phyloP scores from a whole-genome alignment of 1,140 invertebrate genomes.

The Dendroctonus ponderosae region DNA sequence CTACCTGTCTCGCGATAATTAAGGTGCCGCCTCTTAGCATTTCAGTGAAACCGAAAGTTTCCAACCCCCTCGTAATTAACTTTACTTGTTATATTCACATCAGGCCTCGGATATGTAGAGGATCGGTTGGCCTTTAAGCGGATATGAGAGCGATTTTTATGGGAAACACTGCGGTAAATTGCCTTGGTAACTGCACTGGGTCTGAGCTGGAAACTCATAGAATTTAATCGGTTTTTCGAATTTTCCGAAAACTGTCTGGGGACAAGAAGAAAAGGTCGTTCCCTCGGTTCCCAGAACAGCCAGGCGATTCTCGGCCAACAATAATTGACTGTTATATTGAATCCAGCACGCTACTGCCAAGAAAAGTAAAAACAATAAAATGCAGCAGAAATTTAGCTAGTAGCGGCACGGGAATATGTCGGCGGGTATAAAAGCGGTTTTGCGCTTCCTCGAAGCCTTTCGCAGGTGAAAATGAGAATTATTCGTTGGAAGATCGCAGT shows the following conservation, averaged over 20 bases:
- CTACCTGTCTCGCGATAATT: conserved; percentile 24
- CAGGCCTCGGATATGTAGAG: not conserved
- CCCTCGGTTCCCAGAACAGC: no score
- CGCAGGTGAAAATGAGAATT: conserved; percentile 31
- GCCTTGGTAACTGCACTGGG: no score
- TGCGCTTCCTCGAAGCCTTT: conserved; percentile 31
- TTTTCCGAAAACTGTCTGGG: no score
- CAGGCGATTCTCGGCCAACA: no score
- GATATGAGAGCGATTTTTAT: no score
- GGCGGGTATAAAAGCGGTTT: conserved; percentile 26
- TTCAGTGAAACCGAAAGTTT: conserved; percentile 20
- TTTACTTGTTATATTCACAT: conserved; percentile 19
- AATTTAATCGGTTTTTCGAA: no score
- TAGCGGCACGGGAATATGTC: conserved; percentile 26
- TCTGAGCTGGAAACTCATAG: no score
- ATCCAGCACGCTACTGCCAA: conserved; percentile 30
- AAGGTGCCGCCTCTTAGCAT: conserved; percentile 19
- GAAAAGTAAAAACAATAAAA: conserved; percentile 17
- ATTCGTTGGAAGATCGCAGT: conserved; percentile 29
- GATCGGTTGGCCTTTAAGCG: no score
- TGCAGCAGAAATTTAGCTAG: conserved; percentile 27
- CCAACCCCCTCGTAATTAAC: conserved; percentile 16
- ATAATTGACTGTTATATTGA: not conserved
- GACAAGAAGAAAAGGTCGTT: no score
- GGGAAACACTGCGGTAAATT: no score